These are phyloP conservation scores for Amphilophus citrinellus DNA, from an alignment of 2,113 vertebrate species.

Conservation along the genomic window DNA sequence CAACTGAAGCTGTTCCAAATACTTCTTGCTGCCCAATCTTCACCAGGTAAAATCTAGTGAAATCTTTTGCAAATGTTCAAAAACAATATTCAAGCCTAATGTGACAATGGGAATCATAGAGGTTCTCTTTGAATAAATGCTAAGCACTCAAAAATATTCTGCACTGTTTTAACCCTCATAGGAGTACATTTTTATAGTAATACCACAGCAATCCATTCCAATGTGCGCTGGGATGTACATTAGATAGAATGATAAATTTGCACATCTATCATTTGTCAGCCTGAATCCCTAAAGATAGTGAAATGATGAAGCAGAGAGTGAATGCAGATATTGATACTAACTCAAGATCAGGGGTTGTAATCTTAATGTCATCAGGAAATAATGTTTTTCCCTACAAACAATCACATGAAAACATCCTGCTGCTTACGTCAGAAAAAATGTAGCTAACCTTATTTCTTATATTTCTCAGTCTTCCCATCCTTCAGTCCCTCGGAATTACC, in stretches of 20 bases:
- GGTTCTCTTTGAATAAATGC: neutral
- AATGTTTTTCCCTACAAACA: neutral
- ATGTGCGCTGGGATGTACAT: slow-evolving; percentile 1
- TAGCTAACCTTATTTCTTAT: slow-evolving; percentile 28
- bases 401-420: slow-evolving; percentile 5
- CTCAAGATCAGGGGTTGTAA: slow-evolving; percentile 36
- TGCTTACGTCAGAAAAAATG: slow-evolving; percentile 7
- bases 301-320: slow-evolving; percentile 42
- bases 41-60: neutral
- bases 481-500: slow-evolving; percentile 17
- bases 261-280: slow-evolving; percentile 55
- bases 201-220: neutral
- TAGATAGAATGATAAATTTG: slow-evolving; percentile 49
- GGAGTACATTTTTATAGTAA: slow-evolving; percentile 25
- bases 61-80: neutral
- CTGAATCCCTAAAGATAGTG: slow-evolving; percentile 41
- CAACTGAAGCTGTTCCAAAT: neutral
- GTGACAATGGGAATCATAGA: neutral
- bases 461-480: slow-evolving; percentile 13
- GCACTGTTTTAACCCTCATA: neutral
- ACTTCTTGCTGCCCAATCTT: neutral
- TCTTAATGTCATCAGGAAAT: slow-evolving; percentile 23
- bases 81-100: neutral
- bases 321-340: slow-evolving; percentile 38
- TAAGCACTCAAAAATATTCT: neutral